Conservation (phyloP, 2,797 vertebrate species). For the Phoxinus dragarum region DNA sequence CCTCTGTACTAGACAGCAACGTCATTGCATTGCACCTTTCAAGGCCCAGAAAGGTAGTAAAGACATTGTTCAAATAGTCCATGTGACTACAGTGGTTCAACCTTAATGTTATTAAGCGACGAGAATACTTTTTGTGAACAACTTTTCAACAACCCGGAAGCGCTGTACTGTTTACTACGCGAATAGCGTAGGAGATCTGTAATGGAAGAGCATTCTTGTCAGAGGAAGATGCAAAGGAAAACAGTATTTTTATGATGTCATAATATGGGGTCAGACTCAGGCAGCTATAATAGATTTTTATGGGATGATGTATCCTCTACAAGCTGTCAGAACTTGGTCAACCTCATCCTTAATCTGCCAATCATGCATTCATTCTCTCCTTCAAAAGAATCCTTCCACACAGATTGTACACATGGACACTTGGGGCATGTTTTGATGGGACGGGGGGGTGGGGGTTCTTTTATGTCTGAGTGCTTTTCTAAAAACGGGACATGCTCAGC, state of each 20-base stretch:
- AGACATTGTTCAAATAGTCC: no score
- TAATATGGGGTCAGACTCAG: background rate
- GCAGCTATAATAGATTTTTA: background rate
- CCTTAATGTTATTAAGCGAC: no score
- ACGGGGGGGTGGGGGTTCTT: background rate
- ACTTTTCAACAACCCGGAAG: no score
- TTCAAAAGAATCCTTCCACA: background rate
- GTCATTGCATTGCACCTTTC: no score
- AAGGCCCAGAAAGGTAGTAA: no score
- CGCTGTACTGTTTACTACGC: no score
- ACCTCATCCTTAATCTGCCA: conserved; percentile 5
- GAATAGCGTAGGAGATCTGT: background rate
- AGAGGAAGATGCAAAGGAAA: background rate
- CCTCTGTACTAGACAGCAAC: no score
- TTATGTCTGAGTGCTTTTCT: background rate
- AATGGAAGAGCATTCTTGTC: background rate
- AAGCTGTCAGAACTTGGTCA: background rate
- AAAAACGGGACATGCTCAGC: background rate
- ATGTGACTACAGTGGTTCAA: no score
- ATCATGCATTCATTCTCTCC: background rate
- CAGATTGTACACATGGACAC: background rate
- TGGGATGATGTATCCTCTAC: background rate
- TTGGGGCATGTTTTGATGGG: background rate
- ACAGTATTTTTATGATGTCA: background rate
- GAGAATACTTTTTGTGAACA: no score